Evolutionary conservation across 2,797 vertebrate genomes (phyloP), one percentile per base, ranked within the genome.

Genomic region (Cirrhinus molitorella): DNA sequence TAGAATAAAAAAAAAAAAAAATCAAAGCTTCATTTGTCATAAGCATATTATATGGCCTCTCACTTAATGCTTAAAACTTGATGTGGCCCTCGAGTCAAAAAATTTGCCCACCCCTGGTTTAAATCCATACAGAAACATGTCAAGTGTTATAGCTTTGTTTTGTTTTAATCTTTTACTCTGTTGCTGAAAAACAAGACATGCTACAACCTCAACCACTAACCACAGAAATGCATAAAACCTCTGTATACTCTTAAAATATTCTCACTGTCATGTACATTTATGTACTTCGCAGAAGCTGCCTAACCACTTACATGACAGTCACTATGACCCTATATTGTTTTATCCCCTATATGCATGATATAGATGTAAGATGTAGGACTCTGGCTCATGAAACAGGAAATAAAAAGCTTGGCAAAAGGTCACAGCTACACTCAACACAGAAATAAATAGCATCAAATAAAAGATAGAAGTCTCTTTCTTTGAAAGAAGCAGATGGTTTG

Each of bases 401-500:
- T 84, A 92, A 89, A 80, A n/a, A 57, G 23, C 53, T 34, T 3
- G 19, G 68, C 85, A 86, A 79, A 71, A 88, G 85, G 88, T 89
- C 91, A 90, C 88, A 88, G 88, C 88, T 92, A 91, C 84, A 87
- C 77, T 55, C 67, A 71, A 83, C 86, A 55, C 80, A 83, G 90
- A 93, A 92, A 91, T 89, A 83, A 93, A 93, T 8, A 23, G 21
- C 10, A 57, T 31, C 40, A 31, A 65, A 49, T 63, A 79, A 88
- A 90, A 70, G 83, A 85, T 85, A 85, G 87, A 88, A 89, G 87
- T 17, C 70, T 28, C 28, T 80, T 43, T 71, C 73, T 70, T 68
- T 96, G 93, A 94, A 93, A 91, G 89, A 93, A 94, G 92, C 97
- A 99, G 95, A 95, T 99, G 98, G 95, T 98, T 98, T 94, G 91